A percentile compares a stretch with the other conserved stretches of the same genome.
phyloP scores from a whole-genome alignment of 2,888 invertebrate genomes.

The Folsomia manolachei region DNA sequence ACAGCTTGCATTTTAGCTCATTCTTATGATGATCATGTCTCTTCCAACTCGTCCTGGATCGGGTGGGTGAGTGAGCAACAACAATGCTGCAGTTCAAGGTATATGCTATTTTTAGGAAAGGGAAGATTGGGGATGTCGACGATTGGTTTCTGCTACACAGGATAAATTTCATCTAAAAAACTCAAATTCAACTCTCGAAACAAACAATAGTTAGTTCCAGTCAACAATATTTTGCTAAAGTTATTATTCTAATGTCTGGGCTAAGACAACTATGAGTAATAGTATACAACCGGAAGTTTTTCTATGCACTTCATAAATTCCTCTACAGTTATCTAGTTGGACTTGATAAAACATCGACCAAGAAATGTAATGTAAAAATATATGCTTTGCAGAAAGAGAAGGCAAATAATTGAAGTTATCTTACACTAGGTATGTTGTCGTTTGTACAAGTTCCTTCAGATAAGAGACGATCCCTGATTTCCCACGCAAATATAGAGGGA shows the following conservation, averaged over 20 bases:
- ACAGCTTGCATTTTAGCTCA: background rate
- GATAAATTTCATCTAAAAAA: background rate
- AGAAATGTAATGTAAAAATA: background rate
- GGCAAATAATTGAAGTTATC: constrained; percentile 56
- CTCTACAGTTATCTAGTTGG: background rate
- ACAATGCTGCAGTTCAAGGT: background rate
- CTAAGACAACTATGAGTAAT: background rate
- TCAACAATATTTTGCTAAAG: background rate
- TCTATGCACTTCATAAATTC: background rate
- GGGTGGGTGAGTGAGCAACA: background rate
- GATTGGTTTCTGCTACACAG: background rate
- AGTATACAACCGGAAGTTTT: background rate
- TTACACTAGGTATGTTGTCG: constrained; percentile 96
- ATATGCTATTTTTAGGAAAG: background rate
- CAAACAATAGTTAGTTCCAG: background rate
- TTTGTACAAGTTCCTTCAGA: constrained; percentile 94
- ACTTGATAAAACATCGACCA: background rate
- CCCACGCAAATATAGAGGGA: constrained; percentile 98
- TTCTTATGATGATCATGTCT: background rate
- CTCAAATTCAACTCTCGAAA: background rate
- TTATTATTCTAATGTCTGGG: background rate
- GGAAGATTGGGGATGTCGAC: background rate
- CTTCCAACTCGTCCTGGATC: no score
- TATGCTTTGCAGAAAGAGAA: background rate
- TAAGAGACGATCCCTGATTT: constrained; percentile 89